Percentiles rank a stretch among this genome's conserved stretches.
Conservation (phyloP, 2,797 vertebrate genomes). For the Notoglanidium macrostoma region DNA sequence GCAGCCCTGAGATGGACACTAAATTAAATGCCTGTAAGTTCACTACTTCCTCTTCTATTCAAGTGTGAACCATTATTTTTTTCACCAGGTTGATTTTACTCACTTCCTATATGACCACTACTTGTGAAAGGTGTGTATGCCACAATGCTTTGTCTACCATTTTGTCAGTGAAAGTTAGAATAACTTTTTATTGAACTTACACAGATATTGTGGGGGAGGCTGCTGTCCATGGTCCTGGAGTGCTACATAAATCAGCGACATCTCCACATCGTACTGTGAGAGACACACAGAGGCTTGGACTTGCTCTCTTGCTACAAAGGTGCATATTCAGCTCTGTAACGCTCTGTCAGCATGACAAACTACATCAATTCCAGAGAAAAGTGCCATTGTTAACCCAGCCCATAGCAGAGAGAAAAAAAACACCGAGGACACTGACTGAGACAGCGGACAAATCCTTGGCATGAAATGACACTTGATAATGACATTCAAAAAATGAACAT, state of each 20-base stretch:
- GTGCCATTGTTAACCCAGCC: conserved; percentile 27
- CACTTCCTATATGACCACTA: not conserved
- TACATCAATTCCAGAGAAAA: conserved; percentile 37
- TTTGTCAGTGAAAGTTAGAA: not conserved
- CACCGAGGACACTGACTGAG: conserved; percentile 14
- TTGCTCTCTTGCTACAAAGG: conserved; percentile 44
- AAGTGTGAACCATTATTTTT: not conserved
- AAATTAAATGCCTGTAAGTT: not conserved
- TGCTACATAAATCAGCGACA: conserved; percentile 61
- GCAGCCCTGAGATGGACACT: not conserved
- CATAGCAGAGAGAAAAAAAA: not conserved
- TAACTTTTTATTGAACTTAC: not conserved
- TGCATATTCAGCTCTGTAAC: conserved; percentile 45
- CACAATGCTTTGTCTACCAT: not conserved
- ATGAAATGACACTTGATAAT: not conserved
- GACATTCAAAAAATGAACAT: not conserved
- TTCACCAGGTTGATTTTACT: not conserved
- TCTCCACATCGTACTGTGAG: conserved; percentile 60
- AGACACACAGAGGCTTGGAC: conserved; percentile 61
- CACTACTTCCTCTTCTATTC: not conserved
- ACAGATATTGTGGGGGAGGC: not conserved
- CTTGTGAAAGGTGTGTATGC: not conserved
- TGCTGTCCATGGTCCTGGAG: conserved; percentile 60
- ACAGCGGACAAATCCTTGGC: conserved; percentile 24
- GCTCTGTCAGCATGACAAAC: conserved; percentile 42